These are phyloP conservation scores for Plutella xylostella DNA, from an alignment of 2,888 invertebrate genomes.

Conservation along the genomic window DNA sequence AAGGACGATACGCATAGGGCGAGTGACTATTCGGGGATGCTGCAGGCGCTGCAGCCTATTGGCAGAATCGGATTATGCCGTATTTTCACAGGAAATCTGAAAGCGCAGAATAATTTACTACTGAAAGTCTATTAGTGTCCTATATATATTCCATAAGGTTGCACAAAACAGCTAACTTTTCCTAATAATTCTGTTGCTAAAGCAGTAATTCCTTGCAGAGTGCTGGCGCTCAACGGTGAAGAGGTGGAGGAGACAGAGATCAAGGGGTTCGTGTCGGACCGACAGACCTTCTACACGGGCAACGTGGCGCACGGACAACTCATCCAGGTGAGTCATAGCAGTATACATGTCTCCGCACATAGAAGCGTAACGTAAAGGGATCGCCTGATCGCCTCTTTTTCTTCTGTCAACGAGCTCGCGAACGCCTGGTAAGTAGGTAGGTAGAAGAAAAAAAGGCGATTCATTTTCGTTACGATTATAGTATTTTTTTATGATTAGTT, in stretches of 20 bases:
- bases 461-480: too few species aligned
- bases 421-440: too few species aligned
- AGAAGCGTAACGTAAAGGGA: too few species aligned
- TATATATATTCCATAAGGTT: too few species aligned
- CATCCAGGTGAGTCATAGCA: constrained; percentile 46
- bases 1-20: too few species aligned
- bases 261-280: constrained; percentile 89
- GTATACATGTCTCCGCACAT: not conserved
- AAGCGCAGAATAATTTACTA: not conserved
- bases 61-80: not conserved
- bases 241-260: constrained; percentile 98
- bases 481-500: too few species aligned
- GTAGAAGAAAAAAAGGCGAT: too few species aligned
- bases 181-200: too few species aligned
- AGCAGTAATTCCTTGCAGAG: too few species aligned
- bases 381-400: not conserved
- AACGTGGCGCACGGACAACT: constrained; percentile 90
- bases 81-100: not conserved
- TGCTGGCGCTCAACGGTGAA: constrained; percentile 90
- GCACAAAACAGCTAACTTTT: not conserved
- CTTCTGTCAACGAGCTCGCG: too few species aligned
- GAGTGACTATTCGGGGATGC: too few species aligned
- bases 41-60: not conserved
- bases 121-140: not conserved
- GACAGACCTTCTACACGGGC: constrained; percentile 94